Percentiles rank a stretch among this genome's conserved stretches.
Conservation (phyloP, 2,888 invertebrate genomes). For the Melinaea marsaeus region DNA sequence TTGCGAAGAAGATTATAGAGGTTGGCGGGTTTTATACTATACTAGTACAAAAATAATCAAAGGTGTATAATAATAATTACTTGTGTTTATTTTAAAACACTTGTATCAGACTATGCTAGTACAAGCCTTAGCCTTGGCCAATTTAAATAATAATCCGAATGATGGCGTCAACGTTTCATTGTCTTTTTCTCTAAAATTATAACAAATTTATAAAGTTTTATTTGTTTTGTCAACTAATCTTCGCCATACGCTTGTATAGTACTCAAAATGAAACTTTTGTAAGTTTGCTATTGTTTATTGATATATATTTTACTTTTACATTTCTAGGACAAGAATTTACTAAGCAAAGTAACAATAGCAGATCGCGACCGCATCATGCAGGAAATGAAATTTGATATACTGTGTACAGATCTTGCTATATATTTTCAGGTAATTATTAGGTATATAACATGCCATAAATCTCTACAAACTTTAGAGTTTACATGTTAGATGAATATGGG, state of each 20-base stretch:
- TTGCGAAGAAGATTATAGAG: constrained; percentile 76
- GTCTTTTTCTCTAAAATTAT: no score
- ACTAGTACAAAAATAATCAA: neutral
- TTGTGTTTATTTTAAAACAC: neutral
- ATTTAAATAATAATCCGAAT: no score
- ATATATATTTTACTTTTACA: neutral
- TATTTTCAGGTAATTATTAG: constrained; percentile 32
- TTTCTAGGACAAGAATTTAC: constrained; percentile 70
- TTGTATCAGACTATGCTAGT: neutral
- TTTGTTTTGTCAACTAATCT: no score
- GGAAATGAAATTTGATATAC: constrained; percentile 77
- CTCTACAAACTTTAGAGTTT: no score
- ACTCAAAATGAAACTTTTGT: neutral
- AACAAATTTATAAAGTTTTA: no score
- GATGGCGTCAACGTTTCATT: no score
- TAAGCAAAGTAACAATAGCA: constrained; percentile 52
- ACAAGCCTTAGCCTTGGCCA: no score
- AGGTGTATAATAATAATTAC: no score
- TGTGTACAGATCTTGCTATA: constrained; percentile 67
- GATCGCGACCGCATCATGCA: constrained; percentile 64
- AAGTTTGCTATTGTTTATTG: neutral
- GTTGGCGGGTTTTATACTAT: constrained; percentile 36
- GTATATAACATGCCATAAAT: no score
- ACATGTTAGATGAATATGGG: no score
- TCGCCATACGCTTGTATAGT: neutral